A percentile compares a stretch with the other conserved stretches of the same genome.
These are phyloP conservation scores for Esox lucius DNA, from an alignment of 2,797 vertebrate species.

Conservation along the genomic window DNA sequence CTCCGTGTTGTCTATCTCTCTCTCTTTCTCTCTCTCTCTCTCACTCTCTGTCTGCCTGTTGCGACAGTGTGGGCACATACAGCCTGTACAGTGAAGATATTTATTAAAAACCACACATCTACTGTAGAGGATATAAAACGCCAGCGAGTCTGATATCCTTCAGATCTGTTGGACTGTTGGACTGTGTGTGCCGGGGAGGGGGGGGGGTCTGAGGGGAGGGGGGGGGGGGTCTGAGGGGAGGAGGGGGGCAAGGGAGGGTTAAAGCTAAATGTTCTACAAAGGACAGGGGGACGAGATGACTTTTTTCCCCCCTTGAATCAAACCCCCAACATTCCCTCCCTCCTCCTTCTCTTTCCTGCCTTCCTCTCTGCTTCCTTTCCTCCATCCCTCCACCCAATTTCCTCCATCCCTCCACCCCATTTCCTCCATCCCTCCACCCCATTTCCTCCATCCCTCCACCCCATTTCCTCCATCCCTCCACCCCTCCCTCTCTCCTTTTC, in stretches of 20 bases:
- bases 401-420: constrained; percentile 18
- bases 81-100: constrained; percentile 70
- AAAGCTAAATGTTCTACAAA: constrained; percentile 93
- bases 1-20: constrained; percentile 65
- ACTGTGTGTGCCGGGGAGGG: constrained; percentile 39
- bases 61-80: constrained; percentile 73
- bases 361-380: constrained; percentile 23
- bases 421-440: constrained; percentile 36
- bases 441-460: constrained; percentile 20
- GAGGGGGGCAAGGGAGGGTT: constrained; percentile 91
- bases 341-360: constrained; percentile 23
- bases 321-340: constrained; percentile 58
- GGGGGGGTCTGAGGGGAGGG: constrained; percentile 78
- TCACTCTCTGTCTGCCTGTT: constrained; percentile 77
- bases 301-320: constrained; percentile 61
- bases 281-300: constrained; percentile 83
- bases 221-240: constrained; percentile 78
- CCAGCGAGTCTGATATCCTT: constrained; percentile 76
- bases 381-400: constrained; percentile 5
- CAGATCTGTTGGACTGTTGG: constrained; percentile 76
- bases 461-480: constrained; percentile 37
- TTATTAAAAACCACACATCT: constrained; percentile 73
- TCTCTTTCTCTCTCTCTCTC: constrained; percentile 81
- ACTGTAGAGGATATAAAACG: constrained; percentile 73
- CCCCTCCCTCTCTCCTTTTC: constrained; percentile 30